A percentile compares a stretch with the other conserved stretches of the same genome.
Evolutionary conservation across 2,797 vertebrate species (phyloP).

Genomic region (Dendrocincla fuliginosa): DNA sequence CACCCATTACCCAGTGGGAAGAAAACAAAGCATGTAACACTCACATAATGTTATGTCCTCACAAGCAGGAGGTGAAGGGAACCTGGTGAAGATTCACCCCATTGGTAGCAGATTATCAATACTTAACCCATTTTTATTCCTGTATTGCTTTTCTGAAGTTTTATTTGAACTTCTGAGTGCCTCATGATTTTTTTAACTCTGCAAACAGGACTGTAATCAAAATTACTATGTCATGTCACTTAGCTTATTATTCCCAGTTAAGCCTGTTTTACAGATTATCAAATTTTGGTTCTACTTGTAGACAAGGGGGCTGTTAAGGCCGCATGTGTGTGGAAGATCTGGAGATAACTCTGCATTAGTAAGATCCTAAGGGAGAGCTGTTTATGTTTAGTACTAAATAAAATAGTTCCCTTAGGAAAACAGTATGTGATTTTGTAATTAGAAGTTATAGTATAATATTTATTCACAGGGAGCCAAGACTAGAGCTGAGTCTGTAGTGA

Average conservation of each 20-base stretch:
- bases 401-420: not conserved
- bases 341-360: not conserved
- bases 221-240: not conserved
- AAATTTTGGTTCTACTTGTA: not conserved
- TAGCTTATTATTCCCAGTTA: not conserved
- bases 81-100: not conserved
- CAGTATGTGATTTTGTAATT: not conserved
- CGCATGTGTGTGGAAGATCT: fast-evolving
- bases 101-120: not conserved
- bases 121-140: not conserved
- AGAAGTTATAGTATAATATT: not conserved
- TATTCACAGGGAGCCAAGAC: not conserved
- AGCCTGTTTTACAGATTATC: not conserved
- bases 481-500: not conserved
- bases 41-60: not conserved
- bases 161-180: not conserved
- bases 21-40: not conserved
- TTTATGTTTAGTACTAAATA: not conserved
- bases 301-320: not conserved
- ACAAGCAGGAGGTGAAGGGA: not conserved
- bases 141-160: not conserved
- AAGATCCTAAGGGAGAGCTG: not conserved
- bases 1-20: not conserved
- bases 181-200: not conserved
- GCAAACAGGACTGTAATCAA: not conserved